These are phyloP conservation scores for Anolis sagrei DNA, from an alignment of 2,113 vertebrate species.

Conservation along the genomic window DNA sequence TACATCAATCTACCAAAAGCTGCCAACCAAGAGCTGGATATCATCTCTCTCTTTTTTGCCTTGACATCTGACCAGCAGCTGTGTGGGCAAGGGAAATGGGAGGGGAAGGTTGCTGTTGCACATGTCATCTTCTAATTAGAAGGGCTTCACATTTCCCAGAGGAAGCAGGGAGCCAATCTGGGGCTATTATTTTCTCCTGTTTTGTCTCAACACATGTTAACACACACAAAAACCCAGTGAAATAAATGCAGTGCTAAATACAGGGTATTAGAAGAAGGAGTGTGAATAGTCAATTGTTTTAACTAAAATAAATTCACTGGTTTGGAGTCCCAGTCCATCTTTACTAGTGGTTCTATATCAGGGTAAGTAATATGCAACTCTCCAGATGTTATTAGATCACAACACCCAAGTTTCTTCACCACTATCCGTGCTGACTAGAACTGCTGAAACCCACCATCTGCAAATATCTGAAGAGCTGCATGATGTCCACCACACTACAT, in stretches of 20 bases:
- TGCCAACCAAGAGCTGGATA: slow-evolving; percentile 9
- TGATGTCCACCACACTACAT: too few species aligned
- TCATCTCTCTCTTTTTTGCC: not conserved
- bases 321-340: too few species aligned
- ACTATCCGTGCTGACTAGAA: too few species aligned
- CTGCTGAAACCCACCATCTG: too few species aligned
- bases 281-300: not conserved
- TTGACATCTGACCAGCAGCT: slow-evolving; percentile 39
- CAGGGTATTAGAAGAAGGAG: not conserved
- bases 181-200: slow-evolving; percentile 21
- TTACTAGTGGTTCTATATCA: not conserved
- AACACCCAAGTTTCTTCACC: too few species aligned
- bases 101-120: too few species aligned
- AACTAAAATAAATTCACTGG: not conserved
- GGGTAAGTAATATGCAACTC: too few species aligned
- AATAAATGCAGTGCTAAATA: not conserved
- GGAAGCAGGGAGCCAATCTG: slow-evolving; percentile 5
- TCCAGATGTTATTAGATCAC: too few species aligned
- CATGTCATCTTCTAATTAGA: slow-evolving; percentile 29
- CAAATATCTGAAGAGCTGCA: too few species aligned
- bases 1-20: not conserved
- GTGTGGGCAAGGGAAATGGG: too few species aligned
- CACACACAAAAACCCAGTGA: slow-evolving; percentile 48
- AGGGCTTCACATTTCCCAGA: slow-evolving; percentile 19
- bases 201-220: not conserved